These are phyloP conservation scores for Proisotoma minuta DNA, from an alignment of 2,888 invertebrate species.

Conservation along the genomic window DNA sequence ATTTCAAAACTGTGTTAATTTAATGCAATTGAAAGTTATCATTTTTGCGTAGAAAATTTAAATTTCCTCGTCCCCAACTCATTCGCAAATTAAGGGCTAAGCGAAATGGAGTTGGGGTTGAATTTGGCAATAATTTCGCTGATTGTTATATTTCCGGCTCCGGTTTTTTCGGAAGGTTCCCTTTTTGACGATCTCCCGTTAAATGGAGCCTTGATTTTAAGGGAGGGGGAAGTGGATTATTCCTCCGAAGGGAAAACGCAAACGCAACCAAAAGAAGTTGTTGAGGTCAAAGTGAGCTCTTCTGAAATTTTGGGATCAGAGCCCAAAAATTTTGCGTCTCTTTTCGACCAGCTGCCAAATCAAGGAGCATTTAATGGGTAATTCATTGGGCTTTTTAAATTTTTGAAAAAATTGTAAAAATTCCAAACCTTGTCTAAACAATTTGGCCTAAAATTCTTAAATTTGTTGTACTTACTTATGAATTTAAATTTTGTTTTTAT, in stretches of 20 bases:
- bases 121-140: no score
- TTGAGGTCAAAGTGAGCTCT: not conserved
- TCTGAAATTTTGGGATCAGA: not conserved
- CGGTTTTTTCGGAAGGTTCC: no score
- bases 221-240: not conserved
- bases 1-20: not conserved
- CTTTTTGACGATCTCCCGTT: constrained; percentile 42
- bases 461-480: no score
- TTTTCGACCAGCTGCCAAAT: constrained; percentile 42
- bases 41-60: not conserved
- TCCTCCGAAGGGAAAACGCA: not conserved
- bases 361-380: constrained; percentile 38
- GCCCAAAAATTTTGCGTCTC: constrained; percentile 10
- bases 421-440: no score
- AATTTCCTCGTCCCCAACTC: no score
- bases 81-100: no score
- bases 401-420: no score
- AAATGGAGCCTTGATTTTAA: constrained; percentile 32
- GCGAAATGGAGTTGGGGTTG: no score
- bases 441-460: no score
- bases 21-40: constrained; percentile 3
- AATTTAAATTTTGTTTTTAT: no score
- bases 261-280: not conserved
- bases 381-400: not conserved
- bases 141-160: no score